Base-by-base conservation (phyloP, 2,113 vertebrate genomes). In the Myodes glareolus region DNA sequence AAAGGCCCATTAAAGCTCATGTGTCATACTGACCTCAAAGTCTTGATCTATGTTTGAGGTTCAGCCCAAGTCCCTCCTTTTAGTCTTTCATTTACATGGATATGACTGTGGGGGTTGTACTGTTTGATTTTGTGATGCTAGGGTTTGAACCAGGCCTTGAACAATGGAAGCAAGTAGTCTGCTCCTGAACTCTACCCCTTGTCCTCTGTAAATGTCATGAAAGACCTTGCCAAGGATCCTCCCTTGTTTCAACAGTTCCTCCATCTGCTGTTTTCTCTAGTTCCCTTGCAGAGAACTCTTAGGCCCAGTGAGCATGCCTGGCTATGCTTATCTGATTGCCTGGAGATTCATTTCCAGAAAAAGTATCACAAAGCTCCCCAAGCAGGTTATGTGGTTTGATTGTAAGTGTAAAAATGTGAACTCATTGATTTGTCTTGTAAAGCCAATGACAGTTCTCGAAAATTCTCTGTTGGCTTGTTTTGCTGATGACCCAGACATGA, bases 321-420 rank as follows among this genome's bases (percentile, higher is more conserved):
- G n/a, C 86, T 33, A 0, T 86, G 13, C 52, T 93, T 65, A 11
- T n/a, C 85, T 11, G 42, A 75, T 29, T 80, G 67, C 92, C 47
- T 75, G 67, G 94, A 85, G 85, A 81, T 45, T 58, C 2, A 0
- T 88, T 96, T 86, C 85, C 88, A 85, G 76, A 77, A 82, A 90
- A 88, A 72, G 75, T 88, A 45, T 42, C 45, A 0, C 36, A 47
- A n/a, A 81, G 80, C 52, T 93, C 92, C 70, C 80, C 90, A 81
- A 47, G 93, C 91, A 81, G 89, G 87, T 87, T 52, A 55, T 80
- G 50, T 82, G 91, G 92, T 86, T 95, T 92, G 84, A 73, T 33
- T 72, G 12, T 82, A 52, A 91, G 85, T 17, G 1, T 55, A 75
- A 91, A 88, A 93, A 86, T 72, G 85, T 72, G 72, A 80, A 82